These are phyloP conservation scores for Ceryle rudis DNA, from an alignment of 2,797 vertebrate genomes.

Conservation along the genomic window DNA sequence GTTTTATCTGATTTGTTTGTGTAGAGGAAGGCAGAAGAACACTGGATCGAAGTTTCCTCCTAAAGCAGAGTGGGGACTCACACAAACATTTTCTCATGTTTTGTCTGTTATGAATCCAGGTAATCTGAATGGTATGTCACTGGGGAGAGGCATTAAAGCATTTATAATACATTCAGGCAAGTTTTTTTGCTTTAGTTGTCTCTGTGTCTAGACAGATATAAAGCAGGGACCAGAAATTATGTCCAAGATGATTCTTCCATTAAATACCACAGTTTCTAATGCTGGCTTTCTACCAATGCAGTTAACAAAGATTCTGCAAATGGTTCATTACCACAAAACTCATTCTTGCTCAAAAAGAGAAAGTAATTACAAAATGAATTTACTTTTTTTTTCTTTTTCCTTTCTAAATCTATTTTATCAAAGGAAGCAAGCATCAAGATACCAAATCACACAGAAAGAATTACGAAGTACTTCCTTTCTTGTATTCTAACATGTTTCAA, in stretches of 20 bases:
- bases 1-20: not conserved
- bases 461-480: not conserved
- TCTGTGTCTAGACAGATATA: not conserved
- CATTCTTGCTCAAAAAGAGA: not conserved
- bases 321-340: not conserved
- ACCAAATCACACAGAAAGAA: not conserved
- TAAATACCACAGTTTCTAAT: not conserved
- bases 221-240: not conserved
- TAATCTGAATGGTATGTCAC: not conserved
- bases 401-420: slow-evolving; percentile 4
- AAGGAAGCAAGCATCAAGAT: not conserved
- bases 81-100: not conserved
- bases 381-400: not conserved
- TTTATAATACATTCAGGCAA: not conserved
- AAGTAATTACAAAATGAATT: not conserved
- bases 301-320: not conserved
- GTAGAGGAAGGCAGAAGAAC: not conserved
- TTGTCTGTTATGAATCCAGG: not conserved
- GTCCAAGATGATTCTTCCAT: not conserved
- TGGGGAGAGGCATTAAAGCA: not conserved
- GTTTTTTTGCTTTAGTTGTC: not conserved
- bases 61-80: not conserved
- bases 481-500: not conserved
- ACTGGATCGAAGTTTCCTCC: not conserved
- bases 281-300: not conserved